Base-by-base conservation (phyloP, 2,113 vertebrate genomes). In the Hippolais icterina region DNA sequence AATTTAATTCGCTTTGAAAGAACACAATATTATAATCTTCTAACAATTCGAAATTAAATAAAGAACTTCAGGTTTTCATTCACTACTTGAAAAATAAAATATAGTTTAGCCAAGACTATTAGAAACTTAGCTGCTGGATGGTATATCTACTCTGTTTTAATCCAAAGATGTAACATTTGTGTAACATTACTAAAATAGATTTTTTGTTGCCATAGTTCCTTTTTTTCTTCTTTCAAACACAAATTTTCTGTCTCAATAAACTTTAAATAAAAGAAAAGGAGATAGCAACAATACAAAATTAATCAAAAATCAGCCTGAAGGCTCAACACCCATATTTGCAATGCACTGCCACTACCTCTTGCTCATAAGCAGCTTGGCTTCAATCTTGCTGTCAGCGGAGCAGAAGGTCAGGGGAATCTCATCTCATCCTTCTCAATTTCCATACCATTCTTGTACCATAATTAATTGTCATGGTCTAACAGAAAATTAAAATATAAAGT, bases 1-100 rank as follows among this genome's bases (percentile, higher is more conserved):
- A 97, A 98, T 96, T 95, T 89, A 66, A 95, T 93, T 87, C 95
- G 97, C 91, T 98, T 98, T 96, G 80, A 96, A 92, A 94, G 39
- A 97, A 97, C 90, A 84, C 69, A 37, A 95, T 97, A 97, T 94
- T 89, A 97, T 94, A 94, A 97, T 84, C 88, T 86, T 87, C 49
- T 78, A 94, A 89, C 69, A 94, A 93, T 88, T 96, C 89, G 93
- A 93, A 83, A 71, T 60, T 92, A 91, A 97, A 95, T 97, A 61
- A 76, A 94, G 12, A 37, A 79, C 17, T 81, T 90, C 44, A 95
- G 89, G 83, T 97, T 98, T 97, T 97, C 94, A 95, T 93, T 97
- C 56, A 87, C 68, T 41, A 61, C 95, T 97, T 75, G 74, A 96
- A 97, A 98, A 98, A 98, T 97, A 97, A 88, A 78, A 49, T 22